Conservation (phyloP, 2,113 vertebrate genomes). For the Channa argus region DNA sequence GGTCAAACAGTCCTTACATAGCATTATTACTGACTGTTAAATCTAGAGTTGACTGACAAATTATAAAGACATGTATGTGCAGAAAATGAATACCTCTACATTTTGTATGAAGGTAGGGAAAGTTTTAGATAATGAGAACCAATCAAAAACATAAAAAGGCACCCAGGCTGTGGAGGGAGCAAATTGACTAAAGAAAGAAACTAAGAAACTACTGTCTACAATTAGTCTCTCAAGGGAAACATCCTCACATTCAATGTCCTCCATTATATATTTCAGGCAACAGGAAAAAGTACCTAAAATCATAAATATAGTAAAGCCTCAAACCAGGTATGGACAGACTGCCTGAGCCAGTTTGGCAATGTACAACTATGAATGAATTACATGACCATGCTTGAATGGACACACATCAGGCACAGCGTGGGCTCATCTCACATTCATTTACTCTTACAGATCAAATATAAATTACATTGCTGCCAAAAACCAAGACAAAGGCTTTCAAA, state of each 20-base stretch:
- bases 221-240: constrained; percentile 43
- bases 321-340: constrained; percentile 51
- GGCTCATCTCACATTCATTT: constrained; percentile 49
- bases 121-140: constrained; percentile 23
- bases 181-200: constrained; percentile 25
- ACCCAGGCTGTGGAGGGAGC: constrained; percentile 40
- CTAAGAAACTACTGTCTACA: background rate
- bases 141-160: constrained; percentile 56
- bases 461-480: constrained; percentile 50
- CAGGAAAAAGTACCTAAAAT: constrained; percentile 51
- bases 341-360: constrained; percentile 67
- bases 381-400: constrained; percentile 30
- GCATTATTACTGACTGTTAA: constrained; percentile 45
- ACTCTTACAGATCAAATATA: constrained; percentile 44
- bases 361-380: constrained; percentile 58
- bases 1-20: constrained; percentile 64
- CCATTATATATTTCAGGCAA: constrained; percentile 57
- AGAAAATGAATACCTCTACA: constrained; percentile 27
- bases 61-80: constrained; percentile 26
- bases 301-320: constrained; percentile 73
- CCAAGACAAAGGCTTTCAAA: constrained; percentile 30
- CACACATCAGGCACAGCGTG: constrained; percentile 54
- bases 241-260: constrained; percentile 54
- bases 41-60: constrained; percentile 32
- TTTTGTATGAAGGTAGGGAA: constrained; percentile 15